Evolutionary conservation across 2,113 vertebrate species (phyloP), one percentile per base, ranked within the genome.

Genomic region (Odocoileus virginianus): DNA sequence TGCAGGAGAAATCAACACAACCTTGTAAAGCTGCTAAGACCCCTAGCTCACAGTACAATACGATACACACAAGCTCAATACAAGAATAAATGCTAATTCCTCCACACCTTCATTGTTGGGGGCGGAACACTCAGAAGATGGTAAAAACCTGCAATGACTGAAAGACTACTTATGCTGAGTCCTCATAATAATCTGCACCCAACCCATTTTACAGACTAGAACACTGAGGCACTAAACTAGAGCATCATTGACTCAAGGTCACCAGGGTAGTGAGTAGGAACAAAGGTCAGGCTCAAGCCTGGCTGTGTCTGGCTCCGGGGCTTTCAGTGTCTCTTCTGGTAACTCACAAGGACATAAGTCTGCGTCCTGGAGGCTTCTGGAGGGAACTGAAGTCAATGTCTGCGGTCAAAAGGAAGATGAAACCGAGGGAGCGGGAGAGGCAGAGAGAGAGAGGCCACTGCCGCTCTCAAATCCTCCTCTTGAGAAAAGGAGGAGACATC

Each of bases 151-250:
- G 28, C 6, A 9, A 3, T 12, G n/a, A 15, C 3, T 23, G 71
- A 50, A 33, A 47, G 64, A 4, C 52, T 3, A 6, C 88, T 4
- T 1, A 3, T 0, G 14, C 21, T 1, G 0, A 16, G 45, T 21
- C 61, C 12, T 1, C 28, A 30, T 2, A 6, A 17, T 9, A 36
- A 45, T n/a, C 36, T 33, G 7, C 52, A 40, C 43, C 23, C 33
- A 45, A 21, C 36, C 85, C 3, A 0, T 15, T 55, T 64, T 6
- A 17, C 33, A 52, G 90, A 28, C 17, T 6, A 27, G 87, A 57
- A 50, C 43, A 30, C 33, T 0, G 23, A 78, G 87, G 74, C 13
- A 0, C 33, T 25, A 13, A 45, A 45, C 40, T 15, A 13, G 14
- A 19, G 28, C 81, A 6, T 28, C 10, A 10, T 23, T 54, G 30